A percentile compares a stretch with the other conserved stretches of the same genome.
These are phyloP conservation scores for Chrysochloris asiatica DNA, from an alignment of 2,113 vertebrate species.

Conservation along the genomic window DNA sequence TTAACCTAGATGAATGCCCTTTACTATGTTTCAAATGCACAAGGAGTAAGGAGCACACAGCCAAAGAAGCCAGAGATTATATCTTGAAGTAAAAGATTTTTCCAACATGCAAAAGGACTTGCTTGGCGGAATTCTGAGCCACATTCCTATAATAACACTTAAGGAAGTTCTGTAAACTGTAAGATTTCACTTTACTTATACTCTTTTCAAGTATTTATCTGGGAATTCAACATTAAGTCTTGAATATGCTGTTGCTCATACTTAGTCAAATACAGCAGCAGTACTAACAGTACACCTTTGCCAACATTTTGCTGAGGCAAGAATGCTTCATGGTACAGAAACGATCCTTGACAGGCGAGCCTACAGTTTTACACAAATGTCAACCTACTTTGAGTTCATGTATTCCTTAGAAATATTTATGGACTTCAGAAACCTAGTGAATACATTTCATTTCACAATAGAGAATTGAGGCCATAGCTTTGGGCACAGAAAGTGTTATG, in stretches of 20 bases:
- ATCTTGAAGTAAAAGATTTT: neutral
- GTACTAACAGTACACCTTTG: neutral
- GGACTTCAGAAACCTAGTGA: neutral
- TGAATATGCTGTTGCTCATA: neutral
- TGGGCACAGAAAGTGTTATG: neutral
- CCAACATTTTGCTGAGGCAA: neutral
- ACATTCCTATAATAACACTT: neutral
- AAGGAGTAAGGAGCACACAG: neutral
- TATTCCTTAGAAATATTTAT: conserved; percentile 1
- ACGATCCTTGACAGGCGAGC: neutral
- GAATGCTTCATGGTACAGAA: neutral
- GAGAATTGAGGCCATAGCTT: neutral
- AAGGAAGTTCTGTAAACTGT: neutral
- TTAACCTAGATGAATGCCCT: neutral
- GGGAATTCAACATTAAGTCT: neutral
- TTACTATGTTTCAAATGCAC: neutral
- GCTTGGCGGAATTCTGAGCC: neutral
- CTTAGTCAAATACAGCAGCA: neutral
- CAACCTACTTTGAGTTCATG: neutral
- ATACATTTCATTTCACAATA: neutral
- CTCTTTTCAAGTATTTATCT: neutral
- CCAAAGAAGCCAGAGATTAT: neutral
- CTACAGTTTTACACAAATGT: neutral
- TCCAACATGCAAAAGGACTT: conserved; percentile 36
- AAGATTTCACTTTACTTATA: neutral